Conservation (phyloP, 2,888 invertebrate species). For the Drosophila monieri region DNA sequence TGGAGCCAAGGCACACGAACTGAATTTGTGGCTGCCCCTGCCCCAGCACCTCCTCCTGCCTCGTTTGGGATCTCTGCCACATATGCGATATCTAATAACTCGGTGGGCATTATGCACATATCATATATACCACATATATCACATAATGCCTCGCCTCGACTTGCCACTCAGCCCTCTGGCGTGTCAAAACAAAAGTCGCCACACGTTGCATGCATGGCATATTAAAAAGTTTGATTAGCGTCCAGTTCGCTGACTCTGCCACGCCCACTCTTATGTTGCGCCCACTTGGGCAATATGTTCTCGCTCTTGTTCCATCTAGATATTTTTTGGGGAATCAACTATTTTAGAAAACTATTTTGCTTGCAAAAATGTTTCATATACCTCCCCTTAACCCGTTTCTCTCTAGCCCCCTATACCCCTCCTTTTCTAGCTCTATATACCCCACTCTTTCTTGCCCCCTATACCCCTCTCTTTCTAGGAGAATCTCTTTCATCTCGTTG, state of each 20-base stretch:
- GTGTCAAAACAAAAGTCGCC: constrained; percentile 69
- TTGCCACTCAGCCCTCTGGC: background rate
- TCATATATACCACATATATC: constrained; percentile 35
- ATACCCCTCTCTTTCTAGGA: constrained; percentile 3
- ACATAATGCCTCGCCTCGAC: constrained; percentile 22
- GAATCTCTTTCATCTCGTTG: constrained; percentile 51
- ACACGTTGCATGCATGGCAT: constrained; percentile 68
- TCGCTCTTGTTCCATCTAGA: background rate
- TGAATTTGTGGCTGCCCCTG: constrained; percentile 35
- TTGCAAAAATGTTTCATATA: constrained; percentile 48
- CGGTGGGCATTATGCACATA: constrained; percentile 36
- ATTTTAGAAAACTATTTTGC: constrained; percentile 56
- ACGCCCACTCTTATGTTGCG: constrained; percentile 8
- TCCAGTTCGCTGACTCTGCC: constrained; percentile 54
- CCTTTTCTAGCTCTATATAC: background rate
- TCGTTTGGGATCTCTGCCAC: constrained; percentile 1
- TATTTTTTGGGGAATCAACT: constrained; percentile 42
- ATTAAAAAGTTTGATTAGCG: constrained; percentile 76
- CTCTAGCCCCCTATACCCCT: background rate
- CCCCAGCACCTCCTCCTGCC: background rate
- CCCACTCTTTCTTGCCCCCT: background rate
- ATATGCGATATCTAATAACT: constrained; percentile 44
- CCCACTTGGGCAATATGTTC: constrained; percentile 1
- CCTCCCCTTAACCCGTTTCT: background rate
- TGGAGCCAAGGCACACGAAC: constrained; percentile 56